Percentiles rank a stretch among this genome's conserved stretches.
Conservation (phyloP, 2,113 vertebrate species). For the Trichomycterus rosablanca region DNA sequence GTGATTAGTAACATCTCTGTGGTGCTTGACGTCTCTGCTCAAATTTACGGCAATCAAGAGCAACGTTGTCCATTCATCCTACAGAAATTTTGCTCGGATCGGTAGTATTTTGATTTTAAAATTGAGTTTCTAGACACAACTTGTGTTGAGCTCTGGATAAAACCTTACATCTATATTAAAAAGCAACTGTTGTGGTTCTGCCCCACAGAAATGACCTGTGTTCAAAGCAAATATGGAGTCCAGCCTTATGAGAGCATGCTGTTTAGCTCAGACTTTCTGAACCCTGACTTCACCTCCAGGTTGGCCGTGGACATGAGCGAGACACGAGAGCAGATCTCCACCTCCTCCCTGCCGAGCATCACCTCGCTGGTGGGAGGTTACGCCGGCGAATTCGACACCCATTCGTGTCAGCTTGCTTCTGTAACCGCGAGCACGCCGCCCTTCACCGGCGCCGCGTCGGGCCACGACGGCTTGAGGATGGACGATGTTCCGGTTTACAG, state of each 20-base stretch:
- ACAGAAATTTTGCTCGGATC: too few species aligned
- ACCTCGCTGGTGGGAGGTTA: constrained; percentile 82
- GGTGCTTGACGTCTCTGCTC: too few species aligned
- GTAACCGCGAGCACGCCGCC: constrained; percentile 49
- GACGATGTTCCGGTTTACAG: constrained; percentile 89
- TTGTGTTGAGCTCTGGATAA: too few species aligned
- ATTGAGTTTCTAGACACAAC: too few species aligned
- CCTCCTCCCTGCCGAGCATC: constrained; percentile 80
- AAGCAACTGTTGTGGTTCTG: constrained; percentile 31
- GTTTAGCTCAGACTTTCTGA: constrained; percentile 73
- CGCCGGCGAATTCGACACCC: constrained; percentile 77
- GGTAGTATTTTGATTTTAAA: too few species aligned
- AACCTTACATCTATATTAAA: too few species aligned
- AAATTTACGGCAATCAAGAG: too few species aligned
- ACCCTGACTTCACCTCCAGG: constrained; percentile 72
- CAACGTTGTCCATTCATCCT: too few species aligned
- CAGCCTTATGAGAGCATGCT: constrained; percentile 69
- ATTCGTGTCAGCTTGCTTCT: constrained; percentile 79
- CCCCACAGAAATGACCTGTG: constrained; percentile 87
- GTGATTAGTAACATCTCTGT: too few species aligned
- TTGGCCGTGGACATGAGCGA: constrained; percentile 75
- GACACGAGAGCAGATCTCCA: constrained; percentile 61
- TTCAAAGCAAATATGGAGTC: constrained; percentile 82
- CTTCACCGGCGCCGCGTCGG: constrained; percentile 40
- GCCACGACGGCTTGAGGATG: constrained; percentile 71